phyloP scores from a whole-genome alignment of 2,113 vertebrate species.

The Falco punctatus region DNA sequence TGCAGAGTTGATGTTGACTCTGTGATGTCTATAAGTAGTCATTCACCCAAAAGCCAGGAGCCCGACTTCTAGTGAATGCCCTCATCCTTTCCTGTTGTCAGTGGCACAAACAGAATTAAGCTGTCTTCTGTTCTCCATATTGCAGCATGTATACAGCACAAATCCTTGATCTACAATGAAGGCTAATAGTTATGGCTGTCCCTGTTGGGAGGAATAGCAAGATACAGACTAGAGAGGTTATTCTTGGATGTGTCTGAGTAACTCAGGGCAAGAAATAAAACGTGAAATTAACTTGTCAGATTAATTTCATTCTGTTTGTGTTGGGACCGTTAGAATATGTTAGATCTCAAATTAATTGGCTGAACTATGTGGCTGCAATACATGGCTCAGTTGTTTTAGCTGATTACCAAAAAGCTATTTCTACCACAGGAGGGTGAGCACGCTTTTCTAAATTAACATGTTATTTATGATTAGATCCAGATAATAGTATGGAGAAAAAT shows the following conservation, averaged over 20 bases:
- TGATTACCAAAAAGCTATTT: background rate
- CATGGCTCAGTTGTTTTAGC: background rate
- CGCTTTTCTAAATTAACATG: background rate
- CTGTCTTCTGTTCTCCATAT: background rate
- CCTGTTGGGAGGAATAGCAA: background rate
- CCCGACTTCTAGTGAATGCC: background rate
- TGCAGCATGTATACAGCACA: background rate
- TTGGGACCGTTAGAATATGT: background rate
- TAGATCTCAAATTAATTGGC: background rate
- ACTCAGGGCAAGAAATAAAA: background rate
- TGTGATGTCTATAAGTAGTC: background rate
- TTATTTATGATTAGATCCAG: background rate
- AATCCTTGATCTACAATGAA: background rate
- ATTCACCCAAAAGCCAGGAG: background rate
- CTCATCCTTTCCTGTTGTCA: background rate
- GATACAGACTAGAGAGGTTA: background rate
- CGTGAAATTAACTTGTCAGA: background rate
- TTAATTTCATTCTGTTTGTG: background rate
- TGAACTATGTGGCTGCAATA: background rate
- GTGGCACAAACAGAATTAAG: background rate
- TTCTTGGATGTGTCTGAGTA: background rate
- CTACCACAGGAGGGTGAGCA: background rate
- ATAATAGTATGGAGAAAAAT: too few relatives aligned
- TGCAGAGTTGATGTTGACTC: background rate
- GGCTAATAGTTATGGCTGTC: background rate